Conservation (phyloP, 2,113 vertebrate genomes). For the Corynorhinus townsendii region DNA sequence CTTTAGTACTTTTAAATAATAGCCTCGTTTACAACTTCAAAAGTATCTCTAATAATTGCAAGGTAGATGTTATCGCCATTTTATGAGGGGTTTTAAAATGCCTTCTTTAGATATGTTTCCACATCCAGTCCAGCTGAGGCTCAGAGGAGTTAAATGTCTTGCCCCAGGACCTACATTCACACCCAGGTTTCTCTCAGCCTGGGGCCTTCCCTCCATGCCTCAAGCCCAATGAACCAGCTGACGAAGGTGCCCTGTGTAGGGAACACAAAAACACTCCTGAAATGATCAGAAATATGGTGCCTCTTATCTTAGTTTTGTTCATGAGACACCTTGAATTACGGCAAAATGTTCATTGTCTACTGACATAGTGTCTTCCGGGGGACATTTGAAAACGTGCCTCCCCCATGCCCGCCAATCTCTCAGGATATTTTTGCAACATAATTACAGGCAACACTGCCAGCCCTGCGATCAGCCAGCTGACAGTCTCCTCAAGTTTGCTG, state of each 20-base stretch:
- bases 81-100: not conserved
- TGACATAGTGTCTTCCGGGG: not conserved
- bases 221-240: not conserved
- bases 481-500: not conserved
- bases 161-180: not conserved
- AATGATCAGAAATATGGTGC: not conserved
- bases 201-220: not conserved
- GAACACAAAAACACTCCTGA: not conserved
- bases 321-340: not conserved
- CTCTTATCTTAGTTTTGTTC: not conserved
- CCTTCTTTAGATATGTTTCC: no score
- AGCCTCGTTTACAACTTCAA: not conserved
- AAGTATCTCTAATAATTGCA: not conserved
- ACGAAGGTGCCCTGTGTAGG: not conserved
- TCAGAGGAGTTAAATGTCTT: not conserved
- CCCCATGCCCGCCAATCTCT: not conserved
- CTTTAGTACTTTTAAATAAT: not conserved
- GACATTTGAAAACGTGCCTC: slow-evolving; percentile 4
- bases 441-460: slow-evolving; percentile 31
- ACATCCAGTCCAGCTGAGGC: not conserved
- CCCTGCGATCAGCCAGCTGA: not conserved
- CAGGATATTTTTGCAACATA: slow-evolving; percentile 54
- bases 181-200: not conserved
- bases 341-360: not conserved
- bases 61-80: not conserved